Evolutionary conservation across 2,888 invertebrate species (phyloP).

Genomic region (Xestoiulus laeticollis): DNA sequence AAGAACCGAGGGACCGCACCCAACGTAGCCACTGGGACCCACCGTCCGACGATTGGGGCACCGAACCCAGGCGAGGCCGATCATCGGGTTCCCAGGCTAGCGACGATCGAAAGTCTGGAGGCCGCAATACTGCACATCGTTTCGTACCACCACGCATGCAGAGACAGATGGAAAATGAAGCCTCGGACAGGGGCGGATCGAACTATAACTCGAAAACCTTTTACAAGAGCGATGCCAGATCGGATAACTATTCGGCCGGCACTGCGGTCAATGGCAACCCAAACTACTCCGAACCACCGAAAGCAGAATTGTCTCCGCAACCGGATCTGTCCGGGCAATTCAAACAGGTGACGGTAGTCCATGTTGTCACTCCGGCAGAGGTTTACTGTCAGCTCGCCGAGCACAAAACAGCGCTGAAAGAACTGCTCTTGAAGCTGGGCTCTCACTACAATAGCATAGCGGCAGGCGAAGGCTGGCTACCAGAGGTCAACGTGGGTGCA

Average conservation of each 20-base stretch:
- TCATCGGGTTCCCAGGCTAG: neutral
- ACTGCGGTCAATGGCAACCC: neutral
- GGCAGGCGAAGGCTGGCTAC: neutral
- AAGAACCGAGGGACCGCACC: neutral
- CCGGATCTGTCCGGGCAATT: neutral
- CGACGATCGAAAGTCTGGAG: neutral
- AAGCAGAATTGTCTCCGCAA: neutral
- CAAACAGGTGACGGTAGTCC: constrained; percentile 4
- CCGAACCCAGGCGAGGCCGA: neutral
- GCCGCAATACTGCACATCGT: neutral
- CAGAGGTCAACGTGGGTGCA: constrained; percentile 13
- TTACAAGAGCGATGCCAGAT: neutral
- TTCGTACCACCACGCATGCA: constrained; percentile 47
- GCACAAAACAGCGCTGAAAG: neutral
- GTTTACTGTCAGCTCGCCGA: neutral
- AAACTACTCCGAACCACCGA: no score
- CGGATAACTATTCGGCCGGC: neutral
- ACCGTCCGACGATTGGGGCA: neutral
- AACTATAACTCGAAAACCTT: neutral
- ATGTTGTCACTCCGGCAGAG: neutral
- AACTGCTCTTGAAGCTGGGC: neutral
- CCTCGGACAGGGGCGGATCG: neutral
- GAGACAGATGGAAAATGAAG: neutral
- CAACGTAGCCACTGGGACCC: neutral
- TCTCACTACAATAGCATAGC: neutral